Base-by-base conservation (phyloP, 2,888 invertebrate genomes). In the Limenitis camilla region DNA sequence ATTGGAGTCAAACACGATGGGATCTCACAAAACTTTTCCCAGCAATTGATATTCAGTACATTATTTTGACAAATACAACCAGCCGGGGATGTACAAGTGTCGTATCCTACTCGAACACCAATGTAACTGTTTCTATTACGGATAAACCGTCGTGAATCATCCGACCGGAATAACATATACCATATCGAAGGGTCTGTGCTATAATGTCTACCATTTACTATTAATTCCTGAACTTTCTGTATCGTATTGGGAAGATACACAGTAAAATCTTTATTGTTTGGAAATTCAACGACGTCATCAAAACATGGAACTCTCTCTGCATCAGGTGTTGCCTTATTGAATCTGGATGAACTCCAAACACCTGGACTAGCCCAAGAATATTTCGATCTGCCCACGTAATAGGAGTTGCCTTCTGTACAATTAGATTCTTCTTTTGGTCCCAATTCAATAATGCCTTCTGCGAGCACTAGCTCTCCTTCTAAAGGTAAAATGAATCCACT, bases 281-380 rank as follows among this genome's bases (percentile, higher is more conserved):
- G 80, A 53, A 89, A 85, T 29, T 72, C 66, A 0, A 86, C 88
- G 5, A 68, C 61, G 55, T 89, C 89, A 40, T 84, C 74, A 19
- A 64, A 72, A 55, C 89, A 89, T 0, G 89, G 89, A 1, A 88
- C 60, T 58, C 81, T 75, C 55, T 89, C 88, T 0, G 79, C 68
- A 59, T 89, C 85, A 0, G 89, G 89, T 5, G 88, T 80, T 1
- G 89, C 89, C 55, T 78, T 72, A 53, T 81, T 88, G 44, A 81
- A 81, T 40, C 65, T 74, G 1, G 74, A 58, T 0, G 81, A 81
- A 10, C 67, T 72, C 89, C 89, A 89, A 9, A 78, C 82, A 40
- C 77, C 76, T 0, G 84, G 76, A 62, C 84, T 73, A 1, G 64
- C 62, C 88, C 88, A 87, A 1, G 73, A 65, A 3, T 74, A 71